Percentiles rank a stretch among this genome's conserved stretches.
phyloP scores from a whole-genome alignment of 2,113 vertebrate species.

The Stictonetta naevosa region DNA sequence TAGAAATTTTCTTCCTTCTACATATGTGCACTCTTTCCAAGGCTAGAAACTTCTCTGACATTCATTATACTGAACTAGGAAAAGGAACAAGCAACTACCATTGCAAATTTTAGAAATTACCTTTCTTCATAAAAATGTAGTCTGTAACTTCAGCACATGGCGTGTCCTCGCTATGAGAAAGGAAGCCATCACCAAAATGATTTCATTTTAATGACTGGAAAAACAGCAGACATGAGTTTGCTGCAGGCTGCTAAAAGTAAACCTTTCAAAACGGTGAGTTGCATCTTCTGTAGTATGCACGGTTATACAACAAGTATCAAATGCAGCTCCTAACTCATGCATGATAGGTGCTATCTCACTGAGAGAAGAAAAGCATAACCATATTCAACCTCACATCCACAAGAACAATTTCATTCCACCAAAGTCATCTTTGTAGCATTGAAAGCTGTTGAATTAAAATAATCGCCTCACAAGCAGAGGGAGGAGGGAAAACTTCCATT shows the following conservation, averaged over 20 bases:
- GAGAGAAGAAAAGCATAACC: neutral
- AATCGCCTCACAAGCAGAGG: neutral
- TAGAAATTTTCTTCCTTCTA: neutral
- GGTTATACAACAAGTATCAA: neutral
- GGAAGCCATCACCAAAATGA: neutral
- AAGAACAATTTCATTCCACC: neutral
- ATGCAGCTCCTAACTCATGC: neutral
- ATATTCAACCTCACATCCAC: neutral
- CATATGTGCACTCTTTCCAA: neutral
- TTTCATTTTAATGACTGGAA: neutral
- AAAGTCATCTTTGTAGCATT: accelerated
- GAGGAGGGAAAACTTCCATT: neutral
- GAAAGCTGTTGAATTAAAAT: neutral
- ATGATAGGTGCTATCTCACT: neutral
- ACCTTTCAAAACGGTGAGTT: neutral
- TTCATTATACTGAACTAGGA: neutral
- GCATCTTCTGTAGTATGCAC: neutral
- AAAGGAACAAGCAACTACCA: neutral
- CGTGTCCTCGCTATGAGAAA: neutral
- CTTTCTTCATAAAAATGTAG: neutral
- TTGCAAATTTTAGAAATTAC: neutral
- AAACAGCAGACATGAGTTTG: neutral
- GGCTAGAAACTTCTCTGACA: neutral
- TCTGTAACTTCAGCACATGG: neutral
- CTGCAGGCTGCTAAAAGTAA: neutral